Evolutionary conservation across 2,888 invertebrate genomes (phyloP), one percentile per base, ranked within the genome.

Genomic region (Pseudanteris insignis): DNA sequence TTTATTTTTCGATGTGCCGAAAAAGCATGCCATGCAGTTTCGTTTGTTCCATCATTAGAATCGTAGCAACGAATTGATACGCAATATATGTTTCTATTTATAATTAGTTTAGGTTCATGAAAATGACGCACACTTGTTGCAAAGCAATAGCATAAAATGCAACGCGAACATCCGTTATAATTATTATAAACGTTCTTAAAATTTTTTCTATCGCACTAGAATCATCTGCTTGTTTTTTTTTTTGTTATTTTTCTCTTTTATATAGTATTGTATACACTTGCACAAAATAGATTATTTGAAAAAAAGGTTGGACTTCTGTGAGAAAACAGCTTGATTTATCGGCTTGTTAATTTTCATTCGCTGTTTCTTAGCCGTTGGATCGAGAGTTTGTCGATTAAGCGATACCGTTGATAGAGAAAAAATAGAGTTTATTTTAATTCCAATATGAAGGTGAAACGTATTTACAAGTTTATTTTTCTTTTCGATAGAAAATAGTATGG

Each of bases 1-100:
- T 21, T 55, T 47, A 41, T 18, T 6, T 67, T 75, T 76, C 76
- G 74, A 76, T 76, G 74, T 75, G 66, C 72, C 68, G 70, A 72
- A 73, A 68, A 76, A 76, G 73, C 73, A 68, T 71, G 53, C 51
- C 44, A 57, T 34, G 60, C 60, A 40, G 47, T 41, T 54, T 53
- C 55, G 26, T 57, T 57, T 50, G 6, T 64, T 26, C 38, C 46
- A 34, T 25, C 40, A 60, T 70, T 44, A 65, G 51, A 61, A 58
- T 58, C 30, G 43, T 46, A 44, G 55, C 54, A 54, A 53, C 47
- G 38, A 48, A 55, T 47, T 25, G 25, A 55, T 43, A 25, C 47
- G 25, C 41, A 30, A 34, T n/a, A n/a, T n/a, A n/a, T n/a, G n/a
- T n/a, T n/a, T n/a, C n/a, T n/a, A n/a, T n/a, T n/a, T n/a, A n/a